Evolutionary conservation across 2,888 invertebrate genomes (phyloP).

Genomic region (Ennomos quercinarius): DNA sequence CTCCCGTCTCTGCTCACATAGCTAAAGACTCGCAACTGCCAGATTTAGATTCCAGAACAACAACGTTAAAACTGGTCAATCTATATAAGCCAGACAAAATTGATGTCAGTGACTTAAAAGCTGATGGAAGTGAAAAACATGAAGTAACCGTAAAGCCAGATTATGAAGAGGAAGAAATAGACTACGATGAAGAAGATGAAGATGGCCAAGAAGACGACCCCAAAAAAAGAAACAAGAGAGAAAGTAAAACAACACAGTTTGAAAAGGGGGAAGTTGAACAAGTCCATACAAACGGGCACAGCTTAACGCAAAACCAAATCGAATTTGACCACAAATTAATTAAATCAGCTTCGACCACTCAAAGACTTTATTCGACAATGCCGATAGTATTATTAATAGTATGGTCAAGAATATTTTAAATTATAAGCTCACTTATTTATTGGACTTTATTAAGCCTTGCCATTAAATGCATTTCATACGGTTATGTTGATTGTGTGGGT

Average conservation of each 20-base stretch:
- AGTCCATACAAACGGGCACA: conserved; percentile 54
- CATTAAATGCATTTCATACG: conserved; percentile 75
- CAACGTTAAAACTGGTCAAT: conserved; percentile 74
- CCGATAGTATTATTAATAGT: conserved; percentile 58
- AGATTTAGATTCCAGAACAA: conserved; percentile 41
- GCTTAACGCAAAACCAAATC: conserved; percentile 59
- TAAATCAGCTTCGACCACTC: conserved; percentile 33
- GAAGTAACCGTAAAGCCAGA: conserved; percentile 46
- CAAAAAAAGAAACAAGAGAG: conserved; percentile 58
- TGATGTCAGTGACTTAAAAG: conserved; percentile 53
- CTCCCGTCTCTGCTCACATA: conserved; percentile 61
- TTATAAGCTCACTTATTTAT: conserved; percentile 73
- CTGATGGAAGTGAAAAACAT: conserved; percentile 59
- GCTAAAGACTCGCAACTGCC: conserved; percentile 42
- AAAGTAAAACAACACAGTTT: conserved; percentile 65
- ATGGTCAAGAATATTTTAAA: conserved; percentile 60
- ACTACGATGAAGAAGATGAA: conserved; percentile 49
- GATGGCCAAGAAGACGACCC: conserved; percentile 44
- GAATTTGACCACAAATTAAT: conserved; percentile 55
- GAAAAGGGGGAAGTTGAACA: conserved; percentile 63
- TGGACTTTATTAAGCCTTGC: conserved; percentile 74
- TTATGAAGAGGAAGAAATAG: conserved; percentile 46
- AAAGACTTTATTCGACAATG: conserved; percentile 47
- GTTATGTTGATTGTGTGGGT: conserved; percentile 45
- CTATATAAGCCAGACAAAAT: conserved; percentile 50